Base-by-base conservation (phyloP, 1,140 invertebrate species). In the Heliconius melpomene region DNA sequence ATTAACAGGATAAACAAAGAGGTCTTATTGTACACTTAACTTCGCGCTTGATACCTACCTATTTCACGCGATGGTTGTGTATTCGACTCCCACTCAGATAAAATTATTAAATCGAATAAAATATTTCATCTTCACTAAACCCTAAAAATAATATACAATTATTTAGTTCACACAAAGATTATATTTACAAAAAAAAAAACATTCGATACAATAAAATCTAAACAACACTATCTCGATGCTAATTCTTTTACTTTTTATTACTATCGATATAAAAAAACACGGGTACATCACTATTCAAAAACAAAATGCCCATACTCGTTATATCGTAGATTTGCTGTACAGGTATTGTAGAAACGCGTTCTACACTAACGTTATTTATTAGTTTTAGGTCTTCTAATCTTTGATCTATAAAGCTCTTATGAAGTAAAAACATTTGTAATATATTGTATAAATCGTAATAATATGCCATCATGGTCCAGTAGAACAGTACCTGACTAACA, bases 291-390 rank as follows among this genome's bases (percentile, higher is more conserved):
- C 60, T 66, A 66, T 66, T 23, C 79, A 81, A 83, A 84, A 83
- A 88, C 85, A 89, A 82, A 84, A 78, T 81, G 81, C 83, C 83
- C 83, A 84, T 83, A 83, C 79, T 75, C 77, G 80, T 81, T 79
- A 78, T 77, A 83, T 82, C 82, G 81, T 79, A 66, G 60, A 66
- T 66, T 66, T 66, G 60, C 13, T 66, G 60, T 66, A 66, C 16
- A 66, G 60, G 60, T 66, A 66, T 66, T 66, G 60, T 66, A 66
- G 60, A 88, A 89, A 86, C 82, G 85, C 85, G 87, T 88, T 87
- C 83, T 84, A 82, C 79, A 80, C 81, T 86, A 84, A 84, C 85
- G 86, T 85, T 83, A 89, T 89, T 90, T 90, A 89, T 90, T 86
- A 87, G 83, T 83, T 86, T 86, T 86, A 82, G 79, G 72, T 83